A percentile compares a stretch with the other conserved stretches of the same genome.
Evolutionary conservation across 2,797 vertebrate species (phyloP).

Genomic region (Smutsia temminckii): DNA sequence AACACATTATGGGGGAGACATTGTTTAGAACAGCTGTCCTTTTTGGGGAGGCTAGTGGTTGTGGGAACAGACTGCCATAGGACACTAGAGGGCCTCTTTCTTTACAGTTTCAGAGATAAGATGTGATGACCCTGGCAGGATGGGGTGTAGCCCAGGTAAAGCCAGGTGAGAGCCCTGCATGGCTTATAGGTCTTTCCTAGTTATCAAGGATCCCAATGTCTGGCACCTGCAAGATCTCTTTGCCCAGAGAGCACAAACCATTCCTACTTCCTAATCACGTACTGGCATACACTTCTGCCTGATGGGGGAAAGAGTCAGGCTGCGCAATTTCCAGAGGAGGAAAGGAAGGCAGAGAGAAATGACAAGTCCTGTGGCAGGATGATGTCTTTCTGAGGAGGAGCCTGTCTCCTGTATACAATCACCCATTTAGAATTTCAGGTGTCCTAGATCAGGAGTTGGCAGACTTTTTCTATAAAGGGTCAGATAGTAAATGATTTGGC

Average conservation of each 20-base stretch:
- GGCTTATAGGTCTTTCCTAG: neutral
- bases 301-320: neutral
- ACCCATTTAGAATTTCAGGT: neutral
- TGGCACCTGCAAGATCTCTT: neutral
- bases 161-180: neutral
- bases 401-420: neutral
- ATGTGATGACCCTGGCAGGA: neutral
- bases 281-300: neutral
- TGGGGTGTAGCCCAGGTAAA: neutral
- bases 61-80: neutral
- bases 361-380: neutral
- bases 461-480: neutral
- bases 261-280: neutral
- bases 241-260: neutral
- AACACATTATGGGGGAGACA: neutral
- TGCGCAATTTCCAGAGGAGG: neutral
- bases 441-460: neutral
- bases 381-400: neutral
- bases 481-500: neutral
- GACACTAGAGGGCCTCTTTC: neutral
- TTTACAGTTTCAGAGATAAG: slow-evolving; percentile 7
- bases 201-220: neutral
- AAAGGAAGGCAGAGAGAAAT: neutral
- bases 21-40: neutral
- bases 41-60: neutral